Conservation (phyloP, 2,888 invertebrate species). For the Lycophotia porphyrea region DNA sequence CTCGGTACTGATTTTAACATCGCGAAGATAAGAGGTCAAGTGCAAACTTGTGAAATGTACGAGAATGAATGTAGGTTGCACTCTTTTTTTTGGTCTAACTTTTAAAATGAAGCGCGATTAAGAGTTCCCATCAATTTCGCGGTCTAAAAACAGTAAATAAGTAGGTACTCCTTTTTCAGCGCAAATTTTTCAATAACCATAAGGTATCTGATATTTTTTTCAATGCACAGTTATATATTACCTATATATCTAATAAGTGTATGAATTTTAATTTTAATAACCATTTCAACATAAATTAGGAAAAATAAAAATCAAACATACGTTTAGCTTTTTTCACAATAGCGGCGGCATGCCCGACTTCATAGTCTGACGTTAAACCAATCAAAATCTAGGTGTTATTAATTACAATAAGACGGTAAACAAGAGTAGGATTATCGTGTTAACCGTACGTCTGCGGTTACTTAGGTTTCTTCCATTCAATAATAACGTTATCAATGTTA, state of each 20-base stretch:
- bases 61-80: constrained; percentile 15
- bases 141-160: too few species aligned
- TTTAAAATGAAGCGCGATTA: constrained; percentile 14
- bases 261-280: too few species aligned
- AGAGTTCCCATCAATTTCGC: too few species aligned
- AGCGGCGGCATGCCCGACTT: background rate
- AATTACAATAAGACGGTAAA: constrained; percentile 40
- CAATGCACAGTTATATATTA: too few species aligned
- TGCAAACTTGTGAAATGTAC: constrained; percentile 48
- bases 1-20: constrained; percentile 55
- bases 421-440: constrained; percentile 39
- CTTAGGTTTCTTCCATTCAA: constrained; percentile 72
- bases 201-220: too few species aligned
- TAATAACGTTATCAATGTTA: constrained; percentile 60
- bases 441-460: constrained; percentile 39
- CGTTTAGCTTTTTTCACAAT: constrained; percentile 31
- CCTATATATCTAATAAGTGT: too few species aligned
- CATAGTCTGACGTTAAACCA: background rate
- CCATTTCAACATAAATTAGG: too few species aligned
- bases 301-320: too few species aligned
- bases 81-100: constrained; percentile 1
- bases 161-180: too few species aligned
- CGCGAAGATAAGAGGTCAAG: constrained; percentile 58
- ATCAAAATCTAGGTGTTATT: constrained; percentile 23
- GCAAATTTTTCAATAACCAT: too few species aligned